Evolutionary conservation across 2,888 invertebrate genomes (phyloP).

Genomic region (Tenthredo distinguenda): DNA sequence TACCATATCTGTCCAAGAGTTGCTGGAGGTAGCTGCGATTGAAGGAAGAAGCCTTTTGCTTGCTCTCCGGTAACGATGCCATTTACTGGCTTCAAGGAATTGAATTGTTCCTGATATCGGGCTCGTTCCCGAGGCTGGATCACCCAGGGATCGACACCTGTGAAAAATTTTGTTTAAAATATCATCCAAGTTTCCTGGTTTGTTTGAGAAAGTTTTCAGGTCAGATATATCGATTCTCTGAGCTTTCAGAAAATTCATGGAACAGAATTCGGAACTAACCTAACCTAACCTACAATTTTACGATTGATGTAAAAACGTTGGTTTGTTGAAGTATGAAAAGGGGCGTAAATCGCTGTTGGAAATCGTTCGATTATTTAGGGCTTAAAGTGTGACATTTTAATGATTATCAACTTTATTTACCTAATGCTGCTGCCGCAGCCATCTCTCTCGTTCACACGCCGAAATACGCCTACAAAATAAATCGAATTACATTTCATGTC

Average conservation of each 20-base stretch:
- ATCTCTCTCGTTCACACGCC: slow-evolving; percentile 45
- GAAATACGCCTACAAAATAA: slow-evolving; percentile 46
- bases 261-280: slow-evolving; percentile 2
- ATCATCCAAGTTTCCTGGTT: neutral
- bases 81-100: slow-evolving; percentile 90
- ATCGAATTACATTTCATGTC: slow-evolving; percentile 1
- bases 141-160: slow-evolving; percentile 89
- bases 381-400: neutral
- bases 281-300: slow-evolving; percentile 25
- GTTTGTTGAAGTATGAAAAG: neutral
- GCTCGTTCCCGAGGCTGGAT: slow-evolving; percentile 92
- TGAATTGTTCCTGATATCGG: slow-evolving; percentile 95
- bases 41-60: slow-evolving; percentile 95
- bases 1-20: slow-evolving; percentile 98
- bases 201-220: neutral
- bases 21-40: slow-evolving; percentile 93
- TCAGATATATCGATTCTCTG: neutral
- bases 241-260: neutral
- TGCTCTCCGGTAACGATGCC: slow-evolving; percentile 95
- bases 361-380: neutral
- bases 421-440: slow-evolving; percentile 53
- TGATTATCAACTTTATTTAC: slow-evolving; percentile 28
- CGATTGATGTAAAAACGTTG: neutral
- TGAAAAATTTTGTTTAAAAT: neutral
- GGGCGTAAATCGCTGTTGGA: neutral